phyloP scores from a whole-genome alignment of 1,140 invertebrate genomes.

The Drosophila fuyamai region DNA sequence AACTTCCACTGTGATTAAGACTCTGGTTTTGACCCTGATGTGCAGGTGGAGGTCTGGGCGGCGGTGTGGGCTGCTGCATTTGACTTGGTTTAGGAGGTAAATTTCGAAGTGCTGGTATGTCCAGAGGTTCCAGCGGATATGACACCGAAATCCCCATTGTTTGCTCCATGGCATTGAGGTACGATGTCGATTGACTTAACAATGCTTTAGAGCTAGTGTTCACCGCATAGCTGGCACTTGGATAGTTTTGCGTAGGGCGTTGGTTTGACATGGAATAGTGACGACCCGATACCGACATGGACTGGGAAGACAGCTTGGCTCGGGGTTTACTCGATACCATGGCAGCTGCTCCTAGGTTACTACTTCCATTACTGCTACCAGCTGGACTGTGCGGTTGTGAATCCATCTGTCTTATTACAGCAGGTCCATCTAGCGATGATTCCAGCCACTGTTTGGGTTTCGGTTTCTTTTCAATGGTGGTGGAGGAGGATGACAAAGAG shows the following conservation, averaged over 20 bases:
- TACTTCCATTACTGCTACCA: constrained; percentile 39
- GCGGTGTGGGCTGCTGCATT: constrained; percentile 71
- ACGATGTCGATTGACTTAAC: constrained; percentile 80
- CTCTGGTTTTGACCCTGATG: constrained; percentile 28
- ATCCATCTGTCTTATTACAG: constrained; percentile 71
- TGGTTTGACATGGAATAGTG: constrained; percentile 81
- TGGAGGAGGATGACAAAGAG: constrained; percentile 72
- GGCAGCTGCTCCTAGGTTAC: constrained; percentile 16
- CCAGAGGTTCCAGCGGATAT: constrained; percentile 75
- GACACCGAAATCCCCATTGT: constrained; percentile 72
- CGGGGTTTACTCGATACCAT: constrained; percentile 41
- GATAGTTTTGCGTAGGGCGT: constrained; percentile 47
- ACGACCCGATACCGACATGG: constrained; percentile 75
- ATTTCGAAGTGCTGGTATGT: constrained; percentile 63
- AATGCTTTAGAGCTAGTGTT: constrained; percentile 58
- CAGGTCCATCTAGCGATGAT: constrained; percentile 85
- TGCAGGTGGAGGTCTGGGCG: constrained; percentile 82
- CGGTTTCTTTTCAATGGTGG: constrained; percentile 64
- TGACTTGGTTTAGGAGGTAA: constrained; percentile 73
- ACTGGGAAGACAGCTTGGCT: constrained; percentile 79
- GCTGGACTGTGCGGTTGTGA: constrained; percentile 61
- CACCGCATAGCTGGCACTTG: constrained; percentile 49
- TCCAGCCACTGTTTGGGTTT: constrained; percentile 85
- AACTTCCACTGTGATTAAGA: constrained; percentile 35
- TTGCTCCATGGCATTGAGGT: constrained; percentile 78